Evolutionary conservation across 2,797 vertebrate species (phyloP).

Genomic region (Phrynocephalus guinanensis): DNA sequence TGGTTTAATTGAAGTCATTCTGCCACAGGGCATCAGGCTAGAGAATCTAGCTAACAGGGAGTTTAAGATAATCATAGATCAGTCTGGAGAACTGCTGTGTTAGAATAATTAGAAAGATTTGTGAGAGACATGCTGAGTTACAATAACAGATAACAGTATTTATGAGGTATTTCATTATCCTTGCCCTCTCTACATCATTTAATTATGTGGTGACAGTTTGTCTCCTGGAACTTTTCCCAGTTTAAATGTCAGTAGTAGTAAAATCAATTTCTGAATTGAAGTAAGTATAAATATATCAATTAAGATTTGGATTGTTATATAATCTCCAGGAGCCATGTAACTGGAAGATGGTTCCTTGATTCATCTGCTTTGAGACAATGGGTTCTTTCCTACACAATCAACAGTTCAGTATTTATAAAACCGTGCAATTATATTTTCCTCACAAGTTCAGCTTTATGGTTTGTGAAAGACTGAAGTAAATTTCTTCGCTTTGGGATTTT

Average conservation of each 20-base stretch:
- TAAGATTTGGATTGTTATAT: neutral
- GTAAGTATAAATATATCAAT: accelerated
- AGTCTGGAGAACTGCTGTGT: slow-evolving; percentile 2
- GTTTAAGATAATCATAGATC: slow-evolving; percentile 22
- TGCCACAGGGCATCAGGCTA: neutral
- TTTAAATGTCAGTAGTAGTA: neutral
- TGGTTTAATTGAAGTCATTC: slow-evolving; percentile 21
- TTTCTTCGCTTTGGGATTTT: neutral
- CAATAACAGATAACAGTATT: slow-evolving; percentile 20
- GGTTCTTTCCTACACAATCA: neutral
- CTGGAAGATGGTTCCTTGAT: neutral
- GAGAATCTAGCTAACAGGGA: slow-evolving; percentile 17
- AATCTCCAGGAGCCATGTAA: accelerated
- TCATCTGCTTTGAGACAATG: slow-evolving; percentile 15
- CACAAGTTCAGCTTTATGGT: slow-evolving; percentile 25
- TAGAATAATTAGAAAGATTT: slow-evolving; percentile 33
- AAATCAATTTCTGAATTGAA: neutral
- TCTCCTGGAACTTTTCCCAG: neutral
- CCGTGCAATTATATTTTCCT: slow-evolving; percentile 8
- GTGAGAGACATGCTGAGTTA: neutral
- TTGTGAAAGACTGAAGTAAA: neutral
- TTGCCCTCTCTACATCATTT: neutral
- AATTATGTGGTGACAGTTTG: neutral
- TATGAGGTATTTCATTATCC: neutral
- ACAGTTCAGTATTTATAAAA: neutral